Base-by-base conservation (phyloP, 1,140 invertebrate species). In the Macrosteles quadrilineatus region DNA sequence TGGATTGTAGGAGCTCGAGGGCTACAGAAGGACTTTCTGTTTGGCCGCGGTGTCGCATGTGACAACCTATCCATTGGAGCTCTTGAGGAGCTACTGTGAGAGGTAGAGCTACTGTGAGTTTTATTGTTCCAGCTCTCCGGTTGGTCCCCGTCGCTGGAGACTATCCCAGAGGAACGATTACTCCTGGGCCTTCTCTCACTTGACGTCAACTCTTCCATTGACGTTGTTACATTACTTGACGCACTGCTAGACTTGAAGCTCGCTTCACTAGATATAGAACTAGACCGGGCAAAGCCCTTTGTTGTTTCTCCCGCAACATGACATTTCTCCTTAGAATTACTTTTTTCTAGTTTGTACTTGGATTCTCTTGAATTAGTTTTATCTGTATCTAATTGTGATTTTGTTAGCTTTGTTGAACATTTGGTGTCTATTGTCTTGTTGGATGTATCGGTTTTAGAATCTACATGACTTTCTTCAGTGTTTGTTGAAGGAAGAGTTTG, bases 21-120 rank as follows among this genome's bases (percentile, higher is more conserved):
- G 3, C 68, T 29, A 6, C 71, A 72, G 40, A 72, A 72, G 53
- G 73, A 74, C 45, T 74, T 74, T 31, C 73, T 32, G 53, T 72
- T 71, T n/a, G 73, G 73, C 31, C 73, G 21, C 12, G 29, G 40
- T 36, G 71, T 31, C 25, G 68, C 68, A 17, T 70, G 67, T 17
- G 68, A 69, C 40, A 69, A 23, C 2, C 21, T 66, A 57, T 67
- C 25, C 50, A 47, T 30, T 43, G 63, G 27, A 55, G 63, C 12
- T 30, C 40, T n/a, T 65, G 53, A 17, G 64, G 63, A 25, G 17
- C 36, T 31, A n/a, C 40, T n/a, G n/a, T 21, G 23, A 43, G 59
- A 32, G 25, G 9, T 19, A 69, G 45, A 32, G 32, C 23, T 59
- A 62, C 21, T 27, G 27, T n/a, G 25, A 1, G 9, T 23, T 30